Evolutionary conservation across 1,140 invertebrate species (phyloP).

Genomic region (Saccostrea echinata): DNA sequence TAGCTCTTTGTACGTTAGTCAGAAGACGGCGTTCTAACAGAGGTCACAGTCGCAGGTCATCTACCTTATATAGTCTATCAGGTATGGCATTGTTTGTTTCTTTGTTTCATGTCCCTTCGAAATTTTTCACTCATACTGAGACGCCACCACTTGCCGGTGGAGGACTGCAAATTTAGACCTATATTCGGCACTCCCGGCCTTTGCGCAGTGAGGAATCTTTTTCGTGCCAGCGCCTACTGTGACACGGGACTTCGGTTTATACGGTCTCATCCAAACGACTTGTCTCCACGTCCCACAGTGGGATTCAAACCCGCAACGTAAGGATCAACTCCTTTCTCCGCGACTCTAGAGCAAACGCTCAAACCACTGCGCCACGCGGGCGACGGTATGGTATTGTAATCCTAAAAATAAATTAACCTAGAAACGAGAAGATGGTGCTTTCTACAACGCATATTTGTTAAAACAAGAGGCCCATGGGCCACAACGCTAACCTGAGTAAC

Average conservation of each 20-base stretch:
- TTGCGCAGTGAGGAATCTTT: background rate
- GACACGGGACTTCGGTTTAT: too few relatives aligned
- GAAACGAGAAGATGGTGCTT: too few relatives aligned
- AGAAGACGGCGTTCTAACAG: background rate
- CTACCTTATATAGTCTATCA: background rate
- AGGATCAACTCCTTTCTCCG: too few relatives aligned
- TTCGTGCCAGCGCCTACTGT: too few relatives aligned
- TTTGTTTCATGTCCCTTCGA: background rate
- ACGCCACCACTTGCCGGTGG: too few relatives aligned
- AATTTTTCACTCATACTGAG: too few relatives aligned
- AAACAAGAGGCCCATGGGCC: too few relatives aligned
- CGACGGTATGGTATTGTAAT: background rate
- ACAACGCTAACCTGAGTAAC: too few relatives aligned
- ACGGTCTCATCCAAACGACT: background rate
- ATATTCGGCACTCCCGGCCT: background rate
- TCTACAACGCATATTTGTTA: too few relatives aligned
- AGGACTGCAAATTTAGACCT: background rate
- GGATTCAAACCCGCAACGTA: too few relatives aligned
- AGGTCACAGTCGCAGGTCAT: background rate
- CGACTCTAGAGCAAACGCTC: too few relatives aligned
- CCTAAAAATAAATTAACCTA: background rate
- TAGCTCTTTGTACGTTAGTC: background rate
- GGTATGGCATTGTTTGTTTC: background rate
- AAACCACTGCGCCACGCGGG: too few relatives aligned
- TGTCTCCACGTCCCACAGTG: background rate